Percentiles rank a stretch among this genome's conserved stretches.
These are phyloP conservation scores for Sthenelais limicola DNA, from an alignment of 2,888 invertebrate genomes.

Conservation along the genomic window DNA sequence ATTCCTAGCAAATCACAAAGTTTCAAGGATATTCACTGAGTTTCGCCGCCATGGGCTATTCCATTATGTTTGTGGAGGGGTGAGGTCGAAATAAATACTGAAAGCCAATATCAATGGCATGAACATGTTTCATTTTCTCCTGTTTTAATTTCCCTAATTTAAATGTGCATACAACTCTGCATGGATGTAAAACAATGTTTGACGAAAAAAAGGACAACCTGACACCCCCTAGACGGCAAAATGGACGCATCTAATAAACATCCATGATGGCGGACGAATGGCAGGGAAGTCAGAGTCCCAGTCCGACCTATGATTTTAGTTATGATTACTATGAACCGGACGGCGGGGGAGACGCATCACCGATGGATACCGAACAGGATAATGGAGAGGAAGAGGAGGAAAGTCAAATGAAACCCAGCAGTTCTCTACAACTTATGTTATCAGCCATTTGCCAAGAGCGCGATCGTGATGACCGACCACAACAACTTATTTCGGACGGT, in stretches of 20 bases:
- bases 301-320: slow-evolving; percentile 34
- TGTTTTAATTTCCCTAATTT: neutral
- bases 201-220: slow-evolving; percentile 1
- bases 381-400: slow-evolving; percentile 24
- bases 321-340: slow-evolving; percentile 34
- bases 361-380: slow-evolving; percentile 33
- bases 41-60: too few species aligned
- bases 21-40: too few species aligned
- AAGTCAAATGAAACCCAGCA: slow-evolving; percentile 40
- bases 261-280: slow-evolving; percentile 36
- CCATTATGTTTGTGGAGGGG: too few species aligned
- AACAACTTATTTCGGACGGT: slow-evolving; percentile 44
- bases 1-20: too few species aligned
- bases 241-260: slow-evolving; percentile 33
- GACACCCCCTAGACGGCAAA: neutral
- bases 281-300: slow-evolving; percentile 15
- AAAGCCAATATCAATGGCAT: too few species aligned
- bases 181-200: neutral
- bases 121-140: neutral
- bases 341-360: slow-evolving; percentile 21
- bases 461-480: slow-evolving; percentile 36
- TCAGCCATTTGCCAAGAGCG: slow-evolving; percentile 43
- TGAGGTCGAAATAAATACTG: too few species aligned
- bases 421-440: slow-evolving; percentile 44
- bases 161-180: neutral